phyloP scores from a whole-genome alignment of 2,797 vertebrate genomes.

The Diplodus sargus region DNA sequence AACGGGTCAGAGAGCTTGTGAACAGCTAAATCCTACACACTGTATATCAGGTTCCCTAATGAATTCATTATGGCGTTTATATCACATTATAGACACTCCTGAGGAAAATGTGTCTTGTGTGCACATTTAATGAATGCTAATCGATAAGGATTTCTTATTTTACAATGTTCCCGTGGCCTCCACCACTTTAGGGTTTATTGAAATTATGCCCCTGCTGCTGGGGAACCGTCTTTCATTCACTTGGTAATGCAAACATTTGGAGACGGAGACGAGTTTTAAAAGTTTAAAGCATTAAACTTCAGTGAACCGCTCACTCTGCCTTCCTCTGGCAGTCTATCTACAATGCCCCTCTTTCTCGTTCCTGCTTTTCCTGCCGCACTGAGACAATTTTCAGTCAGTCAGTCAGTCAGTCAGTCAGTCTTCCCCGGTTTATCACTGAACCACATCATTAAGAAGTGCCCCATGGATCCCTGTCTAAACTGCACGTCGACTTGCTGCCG shows the following conservation, averaged over 20 bases:
- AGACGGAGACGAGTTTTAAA: conserved; percentile 53
- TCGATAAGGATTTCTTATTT: conserved; percentile 40
- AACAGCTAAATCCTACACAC: conserved; percentile 59
- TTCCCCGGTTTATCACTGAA: conserved; percentile 75
- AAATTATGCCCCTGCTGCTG: conserved; percentile 37
- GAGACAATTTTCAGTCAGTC: conserved; percentile 67
- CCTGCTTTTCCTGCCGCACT: conserved; percentile 45
- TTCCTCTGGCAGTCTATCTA: conserved; percentile 39
- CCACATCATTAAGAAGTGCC: conserved; percentile 81
- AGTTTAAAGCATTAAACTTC: conserved; percentile 62
- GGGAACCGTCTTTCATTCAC: conserved; percentile 21
- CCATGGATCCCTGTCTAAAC: conserved; percentile 78
- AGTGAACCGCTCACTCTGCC: conserved; percentile 41
- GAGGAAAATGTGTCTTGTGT: conserved; percentile 37
- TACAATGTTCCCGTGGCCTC: conserved; percentile 21
- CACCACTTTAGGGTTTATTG: conserved; percentile 42
- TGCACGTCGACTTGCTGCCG: conserved; percentile 68
- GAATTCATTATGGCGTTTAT: conserved; percentile 61
- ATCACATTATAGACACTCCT: conserved; percentile 49
- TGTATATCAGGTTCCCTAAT: conserved; percentile 48
- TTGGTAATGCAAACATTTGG: conserved; percentile 54
- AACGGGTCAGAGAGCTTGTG: conserved; percentile 58
- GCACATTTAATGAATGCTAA: conserved; percentile 45
- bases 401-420: conserved; percentile 62
- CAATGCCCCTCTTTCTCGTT: conserved; percentile 38